These are phyloP conservation scores for Saiga tatarica DNA, from an alignment of 2,113 vertebrate genomes.

Conservation along the genomic window DNA sequence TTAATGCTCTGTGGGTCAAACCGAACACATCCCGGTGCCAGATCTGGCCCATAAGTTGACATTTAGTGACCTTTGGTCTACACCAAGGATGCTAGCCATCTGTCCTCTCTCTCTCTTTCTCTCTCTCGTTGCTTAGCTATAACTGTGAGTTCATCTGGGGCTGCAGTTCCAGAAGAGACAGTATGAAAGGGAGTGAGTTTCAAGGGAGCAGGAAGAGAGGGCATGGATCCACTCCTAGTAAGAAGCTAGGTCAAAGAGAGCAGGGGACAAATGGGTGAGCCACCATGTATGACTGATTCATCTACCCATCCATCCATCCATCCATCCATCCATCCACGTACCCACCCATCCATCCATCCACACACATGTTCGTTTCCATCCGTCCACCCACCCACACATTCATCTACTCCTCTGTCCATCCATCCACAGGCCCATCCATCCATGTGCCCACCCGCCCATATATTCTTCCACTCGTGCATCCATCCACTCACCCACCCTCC, in stretches of 20 bases:
- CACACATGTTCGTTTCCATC: too few species aligned
- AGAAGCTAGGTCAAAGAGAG: neutral
- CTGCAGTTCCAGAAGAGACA: neutral
- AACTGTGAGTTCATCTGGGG: neutral
- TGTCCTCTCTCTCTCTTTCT: neutral
- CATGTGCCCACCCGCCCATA: neutral
- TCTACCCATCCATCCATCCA: neutral
- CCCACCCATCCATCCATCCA: rapidly evolving
- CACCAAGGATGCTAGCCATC: neutral
- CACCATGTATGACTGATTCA: neutral
- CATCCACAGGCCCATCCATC: too few species aligned
- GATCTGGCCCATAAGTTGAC: neutral
- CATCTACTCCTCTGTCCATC: rapidly evolving
- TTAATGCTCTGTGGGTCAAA: neutral
- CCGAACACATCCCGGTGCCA: neutral
- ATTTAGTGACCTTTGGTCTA: neutral
- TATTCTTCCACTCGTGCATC: neutral
- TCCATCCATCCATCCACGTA: too few species aligned
- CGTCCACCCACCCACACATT: neutral
- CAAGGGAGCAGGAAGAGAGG: neutral
- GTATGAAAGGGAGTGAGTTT: neutral
- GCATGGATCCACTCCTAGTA: neutral
- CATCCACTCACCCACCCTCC: neutral
- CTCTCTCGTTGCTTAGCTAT: neutral
- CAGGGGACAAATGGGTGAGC: neutral